A percentile compares a stretch with the other conserved stretches of the same genome.
Conservation (phyloP, 1,140 invertebrate species). For the Aplysia californica region DNA sequence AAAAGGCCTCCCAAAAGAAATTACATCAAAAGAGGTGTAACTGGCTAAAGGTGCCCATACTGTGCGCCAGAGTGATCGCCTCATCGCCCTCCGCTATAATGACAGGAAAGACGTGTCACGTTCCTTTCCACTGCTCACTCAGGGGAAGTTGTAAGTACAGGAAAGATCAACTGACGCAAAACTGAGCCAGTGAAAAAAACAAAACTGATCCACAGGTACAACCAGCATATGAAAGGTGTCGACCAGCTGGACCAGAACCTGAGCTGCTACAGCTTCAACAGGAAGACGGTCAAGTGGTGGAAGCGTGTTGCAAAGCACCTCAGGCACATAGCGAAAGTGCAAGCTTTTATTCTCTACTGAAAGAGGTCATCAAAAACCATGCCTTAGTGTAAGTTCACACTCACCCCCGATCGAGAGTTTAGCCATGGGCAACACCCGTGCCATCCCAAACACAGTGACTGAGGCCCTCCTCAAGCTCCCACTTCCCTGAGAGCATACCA, state of each 20-base stretch:
- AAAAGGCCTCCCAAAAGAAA: neutral
- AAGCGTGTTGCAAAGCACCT: slow-evolving; percentile 9
- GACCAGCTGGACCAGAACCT: slow-evolving; percentile 1
- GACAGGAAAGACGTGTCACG: slow-evolving; percentile 13
- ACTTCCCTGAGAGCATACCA: neutral
- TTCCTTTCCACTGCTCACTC: neutral
- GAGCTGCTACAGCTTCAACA: neutral
- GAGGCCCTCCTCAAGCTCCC: neutral
- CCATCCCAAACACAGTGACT: neutral
- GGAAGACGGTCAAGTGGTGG: slow-evolving; percentile 25
- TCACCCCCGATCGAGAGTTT: neutral
- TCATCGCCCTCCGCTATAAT: neutral
- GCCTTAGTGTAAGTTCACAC: neutral
- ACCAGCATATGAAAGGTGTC: slow-evolving; percentile 10
- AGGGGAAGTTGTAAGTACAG: neutral
- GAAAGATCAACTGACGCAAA: neutral
- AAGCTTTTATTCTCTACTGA: neutral
- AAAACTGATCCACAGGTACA: neutral
- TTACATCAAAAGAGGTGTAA: neutral
- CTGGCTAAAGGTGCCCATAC: neutral
- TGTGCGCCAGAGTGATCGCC: neutral
- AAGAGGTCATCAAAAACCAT: neutral
- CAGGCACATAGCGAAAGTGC: neutral
- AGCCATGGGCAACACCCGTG: neutral
- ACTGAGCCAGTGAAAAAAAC: neutral